Percentiles rank a stretch among this genome's conserved stretches.
phyloP scores from a whole-genome alignment of 2,113 vertebrate species.

The Seriola rivoliana region DNA sequence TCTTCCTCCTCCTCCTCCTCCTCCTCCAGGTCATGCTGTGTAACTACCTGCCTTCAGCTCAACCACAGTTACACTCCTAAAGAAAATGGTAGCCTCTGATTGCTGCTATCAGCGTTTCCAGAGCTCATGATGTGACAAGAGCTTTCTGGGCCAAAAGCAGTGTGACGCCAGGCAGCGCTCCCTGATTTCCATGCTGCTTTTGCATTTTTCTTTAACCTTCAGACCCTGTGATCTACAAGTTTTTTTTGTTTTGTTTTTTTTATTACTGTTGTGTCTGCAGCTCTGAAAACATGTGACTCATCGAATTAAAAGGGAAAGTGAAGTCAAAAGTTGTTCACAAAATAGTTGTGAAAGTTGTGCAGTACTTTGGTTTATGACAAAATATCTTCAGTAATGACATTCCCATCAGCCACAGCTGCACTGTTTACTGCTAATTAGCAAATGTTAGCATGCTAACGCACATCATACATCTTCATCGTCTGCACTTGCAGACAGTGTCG shows the following conservation, averaged over 20 bases:
- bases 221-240: not conserved
- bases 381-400: not conserved
- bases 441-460: no score
- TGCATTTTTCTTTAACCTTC: not conserved
- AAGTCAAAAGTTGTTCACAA: not conserved
- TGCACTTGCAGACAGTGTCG: no score
- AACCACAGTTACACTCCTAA: not conserved
- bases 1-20: not conserved
- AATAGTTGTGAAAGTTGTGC: not conserved
- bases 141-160: not conserved
- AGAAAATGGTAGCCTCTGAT: not conserved
- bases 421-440: not conserved
- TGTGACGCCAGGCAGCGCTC: not conserved
- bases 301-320: no score
- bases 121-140: constrained; percentile 2
- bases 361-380: not conserved
- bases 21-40: constrained; percentile 9
- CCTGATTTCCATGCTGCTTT: not conserved
- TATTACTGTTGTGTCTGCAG: not conserved
- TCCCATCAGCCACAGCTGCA: not conserved
- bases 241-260: not conserved
- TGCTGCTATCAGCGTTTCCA: constrained; percentile 3
- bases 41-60: constrained; percentile 3
- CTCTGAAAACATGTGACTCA: not conserved
- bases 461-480: no score